Percentiles rank a stretch among this genome's conserved stretches.
phyloP scores from a whole-genome alignment of 2,888 invertebrate genomes.

The Agrotis segetum region DNA sequence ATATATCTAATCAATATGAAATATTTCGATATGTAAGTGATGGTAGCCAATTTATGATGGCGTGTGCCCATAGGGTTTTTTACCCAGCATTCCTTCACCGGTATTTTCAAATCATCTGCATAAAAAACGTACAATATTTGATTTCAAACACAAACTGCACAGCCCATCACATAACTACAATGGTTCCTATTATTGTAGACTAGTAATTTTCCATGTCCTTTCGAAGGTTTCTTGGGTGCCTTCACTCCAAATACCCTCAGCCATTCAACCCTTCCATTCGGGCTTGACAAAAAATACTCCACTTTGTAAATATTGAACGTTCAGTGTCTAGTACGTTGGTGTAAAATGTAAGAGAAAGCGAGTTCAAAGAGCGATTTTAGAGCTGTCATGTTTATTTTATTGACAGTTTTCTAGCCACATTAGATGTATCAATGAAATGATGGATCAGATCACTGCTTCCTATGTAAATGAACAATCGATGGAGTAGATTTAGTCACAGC shows the following conservation, averaged over 20 bases:
- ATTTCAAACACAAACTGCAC: slow-evolving; percentile 43
- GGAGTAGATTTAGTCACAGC: no score
- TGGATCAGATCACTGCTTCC: no score
- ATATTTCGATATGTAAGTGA: not conserved
- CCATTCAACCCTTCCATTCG: slow-evolving; percentile 90
- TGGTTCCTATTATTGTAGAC: slow-evolving; percentile 44
- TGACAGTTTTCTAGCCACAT: no score
- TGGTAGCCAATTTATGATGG: no score
- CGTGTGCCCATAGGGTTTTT: not conserved
- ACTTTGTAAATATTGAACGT: slow-evolving; percentile 87
- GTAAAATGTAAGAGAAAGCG: slow-evolving; percentile 61
- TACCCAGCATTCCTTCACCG: no score
- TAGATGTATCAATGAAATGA: no score
- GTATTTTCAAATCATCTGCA: no score
- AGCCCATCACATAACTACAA: slow-evolving; percentile 43
- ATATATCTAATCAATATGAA: no score
- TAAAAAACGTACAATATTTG: slow-evolving; percentile 37
- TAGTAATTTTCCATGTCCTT: slow-evolving; percentile 77
- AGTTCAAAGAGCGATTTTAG: not conserved
- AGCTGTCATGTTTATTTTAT: no score
- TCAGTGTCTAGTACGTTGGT: slow-evolving; percentile 76
- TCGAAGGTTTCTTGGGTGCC: slow-evolving; percentile 70
- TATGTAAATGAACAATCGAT: no score
- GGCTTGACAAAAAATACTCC: slow-evolving; percentile 90
- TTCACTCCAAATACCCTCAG: slow-evolving; percentile 86